phyloP scores from a whole-genome alignment of 2,888 invertebrate species.

The Rotaria magnacalcarata region DNA sequence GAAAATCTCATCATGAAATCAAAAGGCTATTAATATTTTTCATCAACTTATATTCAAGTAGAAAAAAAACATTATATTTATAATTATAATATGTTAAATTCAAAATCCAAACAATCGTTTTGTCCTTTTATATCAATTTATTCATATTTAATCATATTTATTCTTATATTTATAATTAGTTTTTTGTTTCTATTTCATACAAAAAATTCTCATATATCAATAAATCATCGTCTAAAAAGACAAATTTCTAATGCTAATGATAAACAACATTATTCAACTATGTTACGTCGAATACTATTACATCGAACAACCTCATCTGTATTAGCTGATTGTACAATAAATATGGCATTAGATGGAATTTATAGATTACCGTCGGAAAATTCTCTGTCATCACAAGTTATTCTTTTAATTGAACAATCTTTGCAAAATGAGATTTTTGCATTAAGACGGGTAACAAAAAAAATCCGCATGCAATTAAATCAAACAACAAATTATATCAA shows the following conservation, averaged over 20 bases:
- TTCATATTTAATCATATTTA: not conserved
- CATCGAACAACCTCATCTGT: not conserved
- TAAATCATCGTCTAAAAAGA: not conserved
- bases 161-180: not conserved
- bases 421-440: not conserved
- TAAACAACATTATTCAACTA: not conserved
- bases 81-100: not conserved
- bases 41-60: not conserved
- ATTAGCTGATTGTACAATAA: slow-evolving; percentile 28
- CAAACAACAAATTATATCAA: not conserved
- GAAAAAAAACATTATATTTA: not conserved
- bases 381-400: not conserved
- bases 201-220: not conserved
- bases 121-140: not conserved
- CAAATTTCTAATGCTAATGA: not conserved
- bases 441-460: not conserved
- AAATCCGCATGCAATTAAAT: not conserved
- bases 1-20: not conserved
- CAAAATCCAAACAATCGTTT: not conserved
- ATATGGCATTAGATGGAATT: slow-evolving; percentile 17
- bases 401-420: not conserved
- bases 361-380: not conserved
- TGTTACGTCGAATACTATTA: slow-evolving; percentile 9
- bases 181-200: not conserved
- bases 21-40: not conserved